Evolutionary conservation across 1,140 invertebrate species (phyloP).

Genomic region (Caenorhabditis tropicalis): DNA sequence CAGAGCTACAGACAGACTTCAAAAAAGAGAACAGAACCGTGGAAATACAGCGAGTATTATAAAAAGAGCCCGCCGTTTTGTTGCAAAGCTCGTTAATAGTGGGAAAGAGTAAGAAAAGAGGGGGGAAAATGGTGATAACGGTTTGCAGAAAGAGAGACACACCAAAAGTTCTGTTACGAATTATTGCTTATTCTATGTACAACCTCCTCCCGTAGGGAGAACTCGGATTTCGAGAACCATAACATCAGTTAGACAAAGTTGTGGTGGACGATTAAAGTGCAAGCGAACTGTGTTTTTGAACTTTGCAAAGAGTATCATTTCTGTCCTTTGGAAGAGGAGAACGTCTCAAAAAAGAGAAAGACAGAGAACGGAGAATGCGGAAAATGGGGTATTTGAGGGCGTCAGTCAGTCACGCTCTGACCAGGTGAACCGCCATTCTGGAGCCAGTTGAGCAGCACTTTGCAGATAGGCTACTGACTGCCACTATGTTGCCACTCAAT

Average conservation of each 20-base stretch:
- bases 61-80: neutral
- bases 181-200: no score
- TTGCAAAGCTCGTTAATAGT: slow-evolving; percentile 5
- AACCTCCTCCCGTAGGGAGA: no score
- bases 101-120: neutral
- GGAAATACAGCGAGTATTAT: neutral
- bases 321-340: no score
- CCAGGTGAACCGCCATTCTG: neutral
- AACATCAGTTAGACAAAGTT: no score
- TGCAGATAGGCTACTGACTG: neutral
- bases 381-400: neutral
- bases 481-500: neutral
- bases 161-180: neutral
- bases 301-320: no score
- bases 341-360: no score
- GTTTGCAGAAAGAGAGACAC: neutral
- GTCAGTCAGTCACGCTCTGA: neutral
- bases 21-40: no score
- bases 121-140: neutral
- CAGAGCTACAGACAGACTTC: no score
- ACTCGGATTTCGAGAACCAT: no score
- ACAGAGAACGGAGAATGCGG: neutral
- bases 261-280: no score
- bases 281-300: no score
- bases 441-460: neutral